A percentile compares a stretch with the other conserved stretches of the same genome.
phyloP scores from a whole-genome alignment of 2,888 invertebrate genomes.

The Diaprepes abbreviatus region DNA sequence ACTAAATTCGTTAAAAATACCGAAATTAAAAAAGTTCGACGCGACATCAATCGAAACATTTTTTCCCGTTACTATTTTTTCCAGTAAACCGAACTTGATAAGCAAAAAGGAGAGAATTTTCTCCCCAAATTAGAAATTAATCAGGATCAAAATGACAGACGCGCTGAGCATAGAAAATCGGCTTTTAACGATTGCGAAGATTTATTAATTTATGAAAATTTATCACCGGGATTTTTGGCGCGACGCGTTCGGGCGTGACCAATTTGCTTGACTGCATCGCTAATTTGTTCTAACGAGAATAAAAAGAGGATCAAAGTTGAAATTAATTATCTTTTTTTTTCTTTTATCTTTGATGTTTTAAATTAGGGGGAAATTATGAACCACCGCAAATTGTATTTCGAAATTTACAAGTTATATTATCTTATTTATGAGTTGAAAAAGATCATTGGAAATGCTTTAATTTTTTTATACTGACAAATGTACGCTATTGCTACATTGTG shows the following conservation, averaged over 20 bases:
- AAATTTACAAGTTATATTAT: too few relatives aligned
- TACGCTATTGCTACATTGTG: too few relatives aligned
- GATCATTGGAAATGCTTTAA: too few relatives aligned
- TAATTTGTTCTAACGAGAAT: slow-evolving; percentile 11
- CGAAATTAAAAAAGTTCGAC: too few relatives aligned
- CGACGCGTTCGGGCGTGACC: slow-evolving; percentile 2
- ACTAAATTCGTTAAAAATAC: too few relatives aligned
- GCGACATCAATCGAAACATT: too few relatives aligned
- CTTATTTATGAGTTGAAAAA: too few relatives aligned
- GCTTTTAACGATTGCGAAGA: slow-evolving; percentile 22
- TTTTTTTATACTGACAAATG: too few relatives aligned
- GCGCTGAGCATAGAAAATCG: slow-evolving; percentile 22
- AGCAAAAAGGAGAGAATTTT: slow-evolving; percentile 9
- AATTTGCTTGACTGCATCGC: slow-evolving; percentile 6
- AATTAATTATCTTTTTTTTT: background rate
- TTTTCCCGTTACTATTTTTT: too few relatives aligned
- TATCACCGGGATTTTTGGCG: slow-evolving; percentile 29
- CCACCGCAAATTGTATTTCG: too few relatives aligned
- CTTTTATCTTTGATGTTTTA: background rate
- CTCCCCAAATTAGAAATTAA: slow-evolving; percentile 26
- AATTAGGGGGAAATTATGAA: too few relatives aligned
- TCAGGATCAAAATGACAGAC: slow-evolving; percentile 24
- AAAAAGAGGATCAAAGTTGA: background rate
- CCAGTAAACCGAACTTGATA: slow-evolving; percentile 6
- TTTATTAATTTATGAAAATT: slow-evolving; percentile 34